Evolutionary conservation across 1,140 invertebrate species (phyloP).

Genomic region (Drosophila lacteicornis): DNA sequence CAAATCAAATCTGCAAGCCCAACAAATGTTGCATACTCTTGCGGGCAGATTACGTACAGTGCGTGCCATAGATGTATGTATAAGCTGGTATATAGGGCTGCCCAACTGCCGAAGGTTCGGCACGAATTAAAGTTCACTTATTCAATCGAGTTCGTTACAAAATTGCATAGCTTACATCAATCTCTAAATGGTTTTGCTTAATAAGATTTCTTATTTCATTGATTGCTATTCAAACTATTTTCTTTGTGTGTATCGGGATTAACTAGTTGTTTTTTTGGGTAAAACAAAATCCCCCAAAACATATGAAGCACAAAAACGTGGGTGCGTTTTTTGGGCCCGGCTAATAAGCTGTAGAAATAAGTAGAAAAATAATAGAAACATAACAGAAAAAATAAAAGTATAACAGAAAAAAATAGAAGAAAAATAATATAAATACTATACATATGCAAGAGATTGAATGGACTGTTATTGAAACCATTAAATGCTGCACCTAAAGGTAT

Average conservation of each 20-base stretch:
- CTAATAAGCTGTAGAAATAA: background rate
- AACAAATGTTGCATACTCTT: conserved; percentile 20
- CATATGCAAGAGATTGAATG: too few relatives aligned
- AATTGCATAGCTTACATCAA: background rate
- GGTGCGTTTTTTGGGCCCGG: background rate
- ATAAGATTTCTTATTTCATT: background rate
- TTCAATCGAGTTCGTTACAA: background rate
- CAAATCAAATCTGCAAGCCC: conserved; percentile 35
- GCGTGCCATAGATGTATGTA: conserved; percentile 3
- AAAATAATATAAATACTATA: background rate
- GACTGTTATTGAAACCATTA: too few relatives aligned
- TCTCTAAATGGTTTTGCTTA: background rate
- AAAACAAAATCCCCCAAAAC: background rate
- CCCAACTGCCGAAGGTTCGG: background rate
- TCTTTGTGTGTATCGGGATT: background rate
- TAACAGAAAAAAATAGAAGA: background rate
- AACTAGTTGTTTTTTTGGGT: background rate
- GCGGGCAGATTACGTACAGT: conserved; percentile 23
- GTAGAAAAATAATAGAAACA: too few relatives aligned
- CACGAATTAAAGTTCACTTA: background rate
- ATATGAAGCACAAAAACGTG: background rate
- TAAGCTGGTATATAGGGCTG: too few relatives aligned
- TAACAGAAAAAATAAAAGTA: background rate
- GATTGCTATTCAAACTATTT: background rate
- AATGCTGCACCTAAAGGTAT: too few relatives aligned